Evolutionary conservation across 2,113 vertebrate species (phyloP).

Genomic region (Arothron firmamentum): DNA sequence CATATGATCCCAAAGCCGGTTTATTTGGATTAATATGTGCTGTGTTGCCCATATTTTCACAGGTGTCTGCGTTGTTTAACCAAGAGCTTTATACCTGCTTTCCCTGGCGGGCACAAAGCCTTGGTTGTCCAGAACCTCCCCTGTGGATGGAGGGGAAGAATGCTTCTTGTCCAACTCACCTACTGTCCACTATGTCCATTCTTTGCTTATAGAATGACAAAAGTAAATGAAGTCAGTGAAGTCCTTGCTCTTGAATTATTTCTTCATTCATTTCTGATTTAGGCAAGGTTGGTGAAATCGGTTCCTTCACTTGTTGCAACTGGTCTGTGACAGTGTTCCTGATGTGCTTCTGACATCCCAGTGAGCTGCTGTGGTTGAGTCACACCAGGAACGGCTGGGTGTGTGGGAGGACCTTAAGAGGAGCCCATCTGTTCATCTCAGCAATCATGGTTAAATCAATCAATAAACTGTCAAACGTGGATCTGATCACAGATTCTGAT

Average conservation of each 20-base stretch:
- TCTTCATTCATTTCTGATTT: constrained; percentile 30
- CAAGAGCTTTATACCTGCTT: constrained; percentile 59
- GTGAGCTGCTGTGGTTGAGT: constrained; percentile 24
- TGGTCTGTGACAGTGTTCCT: constrained; percentile 5
- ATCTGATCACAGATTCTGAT: too few relatives aligned
- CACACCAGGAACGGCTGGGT: constrained; percentile 15
- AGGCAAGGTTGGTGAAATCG: neutral
- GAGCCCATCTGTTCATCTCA: neutral
- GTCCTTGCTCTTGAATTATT: constrained; percentile 18
- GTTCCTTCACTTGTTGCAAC: neutral
- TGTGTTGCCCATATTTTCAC: constrained; percentile 70
- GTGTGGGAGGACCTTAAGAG: constrained; percentile 6
- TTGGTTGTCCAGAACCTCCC: constrained; percentile 63
- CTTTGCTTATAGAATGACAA: constrained; percentile 13
- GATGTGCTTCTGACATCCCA: constrained; percentile 22
- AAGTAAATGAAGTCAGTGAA: constrained; percentile 21
- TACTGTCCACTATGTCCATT: neutral
- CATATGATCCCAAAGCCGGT: constrained; percentile 51
- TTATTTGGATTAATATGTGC: constrained; percentile 74
- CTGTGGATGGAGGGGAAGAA: constrained; percentile 15
- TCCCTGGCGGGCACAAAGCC: constrained; percentile 63
- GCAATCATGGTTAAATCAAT: too few relatives aligned
- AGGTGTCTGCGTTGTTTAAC: constrained; percentile 72
- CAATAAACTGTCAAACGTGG: too few relatives aligned
- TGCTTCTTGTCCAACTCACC: neutral